These are phyloP conservation scores for Drosophila pandora DNA, from an alignment of 1,140 invertebrate species.

Conservation along the genomic window DNA sequence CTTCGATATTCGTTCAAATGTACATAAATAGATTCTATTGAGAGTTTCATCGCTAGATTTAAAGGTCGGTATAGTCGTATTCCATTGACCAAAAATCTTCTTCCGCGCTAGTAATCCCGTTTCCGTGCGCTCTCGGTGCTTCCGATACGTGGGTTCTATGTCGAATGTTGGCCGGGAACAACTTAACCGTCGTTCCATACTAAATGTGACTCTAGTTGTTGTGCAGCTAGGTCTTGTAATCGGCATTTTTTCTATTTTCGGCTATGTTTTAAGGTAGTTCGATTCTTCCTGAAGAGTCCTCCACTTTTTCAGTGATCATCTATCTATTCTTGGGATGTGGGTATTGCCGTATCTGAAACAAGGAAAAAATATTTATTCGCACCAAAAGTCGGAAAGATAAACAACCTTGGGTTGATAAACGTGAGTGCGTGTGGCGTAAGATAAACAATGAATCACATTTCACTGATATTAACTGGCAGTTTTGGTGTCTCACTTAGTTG, in stretches of 20 bases:
- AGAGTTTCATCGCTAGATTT: conserved; percentile 23
- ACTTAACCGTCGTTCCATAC: conserved; percentile 5
- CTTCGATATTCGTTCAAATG: conserved; percentile 72
- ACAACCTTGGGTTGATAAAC: conserved; percentile 10
- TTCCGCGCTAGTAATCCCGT: conserved; percentile 3
- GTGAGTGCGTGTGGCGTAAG: conserved; percentile 5
- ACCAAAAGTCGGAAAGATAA: background rate
- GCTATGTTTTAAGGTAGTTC: conserved; percentile 41
- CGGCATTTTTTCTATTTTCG: conserved; percentile 56
- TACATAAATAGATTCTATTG: conserved; percentile 72
- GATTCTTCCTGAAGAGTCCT: conserved; percentile 35
- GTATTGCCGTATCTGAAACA: conserved; percentile 28
- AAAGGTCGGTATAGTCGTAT: conserved; percentile 7
- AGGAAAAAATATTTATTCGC: conserved; percentile 1
- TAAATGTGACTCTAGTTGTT: conserved; percentile 28
- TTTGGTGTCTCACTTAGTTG: background rate
- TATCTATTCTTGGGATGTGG: conserved; percentile 32
- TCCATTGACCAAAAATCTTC: conserved; percentile 7
- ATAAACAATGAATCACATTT: conserved; percentile 15
- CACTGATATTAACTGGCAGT: background rate
- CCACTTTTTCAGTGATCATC: conserved; percentile 47
- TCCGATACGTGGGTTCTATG: conserved; percentile 26
- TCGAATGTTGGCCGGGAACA: background rate
- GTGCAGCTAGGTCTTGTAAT: background rate
- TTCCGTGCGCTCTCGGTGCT: conserved; percentile 19